Evolutionary conservation across 2,797 vertebrate species (phyloP).

Genomic region (Crenichthys baileyi): DNA sequence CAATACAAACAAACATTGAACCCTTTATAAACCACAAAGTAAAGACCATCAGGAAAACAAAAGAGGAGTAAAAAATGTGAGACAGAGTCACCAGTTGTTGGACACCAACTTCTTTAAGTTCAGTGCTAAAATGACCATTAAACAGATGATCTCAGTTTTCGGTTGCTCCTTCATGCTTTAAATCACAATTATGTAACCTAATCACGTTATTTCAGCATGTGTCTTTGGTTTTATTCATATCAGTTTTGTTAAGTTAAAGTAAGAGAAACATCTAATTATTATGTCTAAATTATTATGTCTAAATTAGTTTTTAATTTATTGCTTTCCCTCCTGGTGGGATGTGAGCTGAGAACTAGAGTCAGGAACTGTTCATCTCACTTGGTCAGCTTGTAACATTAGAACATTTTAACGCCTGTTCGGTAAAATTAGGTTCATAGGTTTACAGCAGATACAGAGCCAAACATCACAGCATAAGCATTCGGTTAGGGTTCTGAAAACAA

Average conservation of each 20-base stretch:
- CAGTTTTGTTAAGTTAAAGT: background rate
- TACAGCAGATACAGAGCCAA: background rate
- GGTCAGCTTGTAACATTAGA: background rate
- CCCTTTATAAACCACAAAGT: background rate
- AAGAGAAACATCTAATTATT: background rate
- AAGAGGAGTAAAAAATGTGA: too few species aligned
- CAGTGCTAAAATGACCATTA: background rate
- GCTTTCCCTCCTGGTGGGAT: background rate
- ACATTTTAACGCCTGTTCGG: background rate
- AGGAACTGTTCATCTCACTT: background rate
- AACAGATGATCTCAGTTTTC: background rate
- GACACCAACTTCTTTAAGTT: background rate
- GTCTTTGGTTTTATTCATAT: background rate
- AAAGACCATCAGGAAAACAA: background rate
- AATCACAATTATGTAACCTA: background rate
- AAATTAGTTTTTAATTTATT: background rate
- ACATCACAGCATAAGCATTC: background rate
- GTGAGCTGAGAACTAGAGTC: background rate
- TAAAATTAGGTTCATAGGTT: background rate
- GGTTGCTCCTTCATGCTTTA: background rate
- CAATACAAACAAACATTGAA: background rate
- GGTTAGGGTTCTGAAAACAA: background rate
- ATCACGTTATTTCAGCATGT: background rate
- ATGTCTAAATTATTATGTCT: background rate
- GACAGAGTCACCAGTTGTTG: background rate